Evolutionary conservation across 2,113 vertebrate species (phyloP).

Genomic region (Natator depressus): DNA sequence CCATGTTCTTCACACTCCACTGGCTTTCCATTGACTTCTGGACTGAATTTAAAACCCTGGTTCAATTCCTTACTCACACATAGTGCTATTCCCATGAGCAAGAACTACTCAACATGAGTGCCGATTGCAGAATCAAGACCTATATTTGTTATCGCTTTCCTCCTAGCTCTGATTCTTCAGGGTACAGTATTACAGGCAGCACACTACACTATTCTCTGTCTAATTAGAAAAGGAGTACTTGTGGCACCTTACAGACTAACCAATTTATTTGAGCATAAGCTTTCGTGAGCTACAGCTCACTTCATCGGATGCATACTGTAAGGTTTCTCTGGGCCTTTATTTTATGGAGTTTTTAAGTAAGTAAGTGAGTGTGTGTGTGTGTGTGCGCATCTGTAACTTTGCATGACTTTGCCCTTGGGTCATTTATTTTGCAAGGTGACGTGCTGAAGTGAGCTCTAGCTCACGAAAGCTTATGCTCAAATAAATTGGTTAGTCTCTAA

Average conservation of each 20-base stretch:
- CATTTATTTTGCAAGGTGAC: not conserved
- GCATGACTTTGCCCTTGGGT: not conserved
- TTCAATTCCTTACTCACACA: not conserved
- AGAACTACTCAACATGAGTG: not conserved
- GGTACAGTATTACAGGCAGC: not conserved
- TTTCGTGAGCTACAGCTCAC: too few relatives aligned
- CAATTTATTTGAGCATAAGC: too few relatives aligned
- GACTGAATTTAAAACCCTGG: not conserved
- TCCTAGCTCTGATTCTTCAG: not conserved
- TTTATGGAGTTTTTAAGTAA: not conserved
- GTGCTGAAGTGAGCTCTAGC: not conserved
- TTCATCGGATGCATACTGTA: too few relatives aligned
- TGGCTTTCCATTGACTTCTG: accelerated
- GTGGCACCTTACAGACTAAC: too few relatives aligned
- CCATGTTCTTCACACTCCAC: accelerated
- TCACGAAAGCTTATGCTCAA: too few relatives aligned
- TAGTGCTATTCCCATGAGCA: not conserved
- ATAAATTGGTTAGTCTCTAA: too few relatives aligned
- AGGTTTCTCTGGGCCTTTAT: not conserved
- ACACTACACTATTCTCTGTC: not conserved
- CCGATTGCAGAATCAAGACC: not conserved
- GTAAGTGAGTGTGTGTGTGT: too few relatives aligned
- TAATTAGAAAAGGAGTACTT: too few relatives aligned
- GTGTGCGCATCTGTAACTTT: too few relatives aligned
- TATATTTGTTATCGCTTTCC: not conserved